Conservation (phyloP, 2,888 invertebrate genomes). For the Elegia similella region DNA sequence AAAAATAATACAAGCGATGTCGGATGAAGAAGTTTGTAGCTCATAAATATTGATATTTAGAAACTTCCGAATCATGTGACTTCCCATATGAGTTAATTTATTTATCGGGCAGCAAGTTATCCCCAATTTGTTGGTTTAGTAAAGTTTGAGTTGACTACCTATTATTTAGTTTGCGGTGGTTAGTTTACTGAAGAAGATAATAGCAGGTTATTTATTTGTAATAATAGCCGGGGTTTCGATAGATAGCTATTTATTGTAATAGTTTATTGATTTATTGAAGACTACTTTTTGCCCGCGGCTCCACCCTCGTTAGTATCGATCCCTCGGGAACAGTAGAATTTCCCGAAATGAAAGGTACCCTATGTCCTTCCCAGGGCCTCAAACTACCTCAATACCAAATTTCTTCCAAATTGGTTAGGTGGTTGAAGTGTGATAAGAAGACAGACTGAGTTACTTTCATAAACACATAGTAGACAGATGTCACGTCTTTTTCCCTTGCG, state of each 20-base stretch:
- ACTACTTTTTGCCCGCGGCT: no score
- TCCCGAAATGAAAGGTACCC: no score
- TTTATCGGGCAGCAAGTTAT: constrained; percentile 6
- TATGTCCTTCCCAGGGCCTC: no score
- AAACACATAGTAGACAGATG: no score
- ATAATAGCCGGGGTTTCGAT: not conserved
- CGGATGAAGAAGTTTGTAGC: not conserved
- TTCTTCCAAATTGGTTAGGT: no score
- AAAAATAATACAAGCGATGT: not conserved
- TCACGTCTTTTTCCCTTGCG: no score
- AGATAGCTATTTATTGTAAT: not conserved
- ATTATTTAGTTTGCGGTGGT: constrained; percentile 4
- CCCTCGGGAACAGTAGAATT: no score
- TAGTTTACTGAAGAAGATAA: not conserved
- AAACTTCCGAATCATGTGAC: not conserved
- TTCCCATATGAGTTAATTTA: constrained; percentile 6
- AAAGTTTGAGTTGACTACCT: not conserved
- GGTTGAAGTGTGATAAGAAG: no score
- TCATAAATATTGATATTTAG: not conserved
- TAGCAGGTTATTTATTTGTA: not conserved
- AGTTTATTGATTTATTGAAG: no score
- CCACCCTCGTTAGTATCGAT: no score
- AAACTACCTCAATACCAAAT: no score
- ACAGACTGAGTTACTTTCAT: no score
- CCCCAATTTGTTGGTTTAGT: constrained; percentile 10